Evolutionary conservation across 2,888 invertebrate genomes (phyloP).

Genomic region (Sinodicranocentrus sp.): DNA sequence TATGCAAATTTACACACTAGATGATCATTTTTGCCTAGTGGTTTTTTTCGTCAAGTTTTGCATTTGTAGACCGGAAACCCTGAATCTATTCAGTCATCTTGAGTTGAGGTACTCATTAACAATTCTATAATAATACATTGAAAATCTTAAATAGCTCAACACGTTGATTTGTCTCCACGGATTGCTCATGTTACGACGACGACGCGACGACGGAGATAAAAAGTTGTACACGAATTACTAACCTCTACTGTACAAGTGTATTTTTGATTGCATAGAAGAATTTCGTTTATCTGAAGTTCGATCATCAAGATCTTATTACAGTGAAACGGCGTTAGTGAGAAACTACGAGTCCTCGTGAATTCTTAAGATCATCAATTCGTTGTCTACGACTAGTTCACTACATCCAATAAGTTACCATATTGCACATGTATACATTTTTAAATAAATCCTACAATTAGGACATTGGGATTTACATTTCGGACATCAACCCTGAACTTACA

Average conservation of each 20-base stretch:
- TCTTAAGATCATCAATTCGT: too few species aligned
- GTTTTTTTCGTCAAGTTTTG: background rate
- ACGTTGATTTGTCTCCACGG: slow-evolving; percentile 63
- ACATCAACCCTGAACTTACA: too few species aligned
- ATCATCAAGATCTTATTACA: too few species aligned
- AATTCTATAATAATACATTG: slow-evolving; percentile 15
- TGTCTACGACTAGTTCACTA: too few species aligned
- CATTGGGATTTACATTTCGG: too few species aligned
- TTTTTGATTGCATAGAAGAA: slow-evolving; percentile 16
- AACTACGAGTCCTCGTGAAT: background rate
- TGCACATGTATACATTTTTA: too few species aligned
- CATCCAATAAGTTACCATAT: too few species aligned
- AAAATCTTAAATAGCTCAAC: slow-evolving; percentile 21
- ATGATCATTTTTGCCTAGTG: background rate
- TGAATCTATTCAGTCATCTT: slow-evolving; percentile 65
- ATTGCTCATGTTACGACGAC: slow-evolving; percentile 56
- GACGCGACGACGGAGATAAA: background rate
- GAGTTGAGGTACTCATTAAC: slow-evolving; percentile 12
- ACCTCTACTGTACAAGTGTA: slow-evolving; percentile 1
- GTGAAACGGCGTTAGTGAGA: background rate
- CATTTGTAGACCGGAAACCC: slow-evolving; percentile 60
- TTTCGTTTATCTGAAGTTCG: too few species aligned
- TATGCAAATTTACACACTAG: background rate
- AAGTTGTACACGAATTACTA: background rate
- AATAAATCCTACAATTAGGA: too few species aligned